Evolutionary conservation across 2,888 invertebrate species (phyloP).

Genomic region (Incurvaria masculella): DNA sequence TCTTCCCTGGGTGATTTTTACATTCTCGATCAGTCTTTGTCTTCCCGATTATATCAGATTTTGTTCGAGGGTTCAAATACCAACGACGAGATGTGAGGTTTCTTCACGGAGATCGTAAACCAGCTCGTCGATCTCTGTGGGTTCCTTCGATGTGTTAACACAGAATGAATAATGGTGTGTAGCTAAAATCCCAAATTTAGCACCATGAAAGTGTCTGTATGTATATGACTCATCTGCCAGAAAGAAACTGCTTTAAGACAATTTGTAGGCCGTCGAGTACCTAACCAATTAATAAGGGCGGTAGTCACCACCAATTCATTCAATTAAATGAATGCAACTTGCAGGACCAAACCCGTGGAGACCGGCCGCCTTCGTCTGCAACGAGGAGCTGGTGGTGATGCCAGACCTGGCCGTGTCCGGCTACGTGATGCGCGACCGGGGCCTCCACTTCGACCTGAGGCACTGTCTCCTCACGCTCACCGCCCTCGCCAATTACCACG

Average conservation of each 20-base stretch:
- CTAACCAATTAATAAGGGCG: neutral
- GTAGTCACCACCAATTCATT: too few relatives aligned
- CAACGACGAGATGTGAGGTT: too few relatives aligned
- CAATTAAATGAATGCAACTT: too few relatives aligned
- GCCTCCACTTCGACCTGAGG: neutral
- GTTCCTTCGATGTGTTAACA: too few relatives aligned
- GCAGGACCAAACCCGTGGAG: slow-evolving; percentile 31
- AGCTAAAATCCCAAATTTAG: neutral
- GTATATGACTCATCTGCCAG: neutral
- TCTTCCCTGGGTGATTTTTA: too few relatives aligned
- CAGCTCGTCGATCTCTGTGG: too few relatives aligned
- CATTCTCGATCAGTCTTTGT: too few relatives aligned
- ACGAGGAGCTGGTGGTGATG: slow-evolving; percentile 33
- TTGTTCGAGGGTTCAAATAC: too few relatives aligned
- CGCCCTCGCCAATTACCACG: slow-evolving; percentile 27
- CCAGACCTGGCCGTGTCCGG: slow-evolving; percentile 33
- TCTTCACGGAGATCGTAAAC: too few relatives aligned
- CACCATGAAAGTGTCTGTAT: neutral
- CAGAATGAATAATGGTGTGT: neutral
- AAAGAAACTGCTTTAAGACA: neutral
- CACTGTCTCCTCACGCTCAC: slow-evolving; percentile 16
- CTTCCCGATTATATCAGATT: too few relatives aligned
- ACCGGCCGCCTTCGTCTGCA: slow-evolving; percentile 27
- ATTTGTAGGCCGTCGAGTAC: neutral
- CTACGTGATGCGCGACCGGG: slow-evolving; percentile 20